Evolutionary conservation across 2,797 vertebrate genomes (phyloP).

Genomic region (Megalops cyprinoides): DNA sequence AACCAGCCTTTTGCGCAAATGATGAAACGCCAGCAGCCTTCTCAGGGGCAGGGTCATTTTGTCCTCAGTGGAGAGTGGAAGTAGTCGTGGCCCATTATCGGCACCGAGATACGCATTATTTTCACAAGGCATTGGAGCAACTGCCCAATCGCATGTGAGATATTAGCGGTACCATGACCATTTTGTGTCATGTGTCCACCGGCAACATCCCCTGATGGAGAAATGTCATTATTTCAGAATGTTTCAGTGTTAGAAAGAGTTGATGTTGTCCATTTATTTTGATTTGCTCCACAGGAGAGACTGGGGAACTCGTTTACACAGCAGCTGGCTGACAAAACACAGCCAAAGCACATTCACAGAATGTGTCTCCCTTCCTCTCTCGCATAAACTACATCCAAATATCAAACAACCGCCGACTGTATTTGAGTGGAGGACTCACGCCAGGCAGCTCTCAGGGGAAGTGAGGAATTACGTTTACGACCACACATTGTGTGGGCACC

Average conservation of each 20-base stretch:
- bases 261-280: neutral
- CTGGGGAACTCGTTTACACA: neutral
- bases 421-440: neutral
- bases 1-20: neutral
- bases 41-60: neutral
- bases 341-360: too few species aligned
- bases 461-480: constrained; percentile 41
- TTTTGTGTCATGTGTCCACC: neutral
- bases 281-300: neutral
- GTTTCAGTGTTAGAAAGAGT: neutral
- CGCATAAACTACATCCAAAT: neutral
- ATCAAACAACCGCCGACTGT: neutral
- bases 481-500: constrained; percentile 57
- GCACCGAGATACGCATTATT: too few species aligned
- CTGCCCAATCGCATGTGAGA: neutral
- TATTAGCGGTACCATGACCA: neutral
- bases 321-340: neutral
- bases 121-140: too few species aligned
- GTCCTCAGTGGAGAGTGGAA: too few species aligned
- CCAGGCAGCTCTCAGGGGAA: neutral
- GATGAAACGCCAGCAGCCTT: neutral
- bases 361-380: neutral
- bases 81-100: too few species aligned
- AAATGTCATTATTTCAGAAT: neutral
- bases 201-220: neutral